These are phyloP conservation scores for Paramormyrops hopkinsi DNA, from an alignment of 2,797 vertebrate species.

Conservation along the genomic window DNA sequence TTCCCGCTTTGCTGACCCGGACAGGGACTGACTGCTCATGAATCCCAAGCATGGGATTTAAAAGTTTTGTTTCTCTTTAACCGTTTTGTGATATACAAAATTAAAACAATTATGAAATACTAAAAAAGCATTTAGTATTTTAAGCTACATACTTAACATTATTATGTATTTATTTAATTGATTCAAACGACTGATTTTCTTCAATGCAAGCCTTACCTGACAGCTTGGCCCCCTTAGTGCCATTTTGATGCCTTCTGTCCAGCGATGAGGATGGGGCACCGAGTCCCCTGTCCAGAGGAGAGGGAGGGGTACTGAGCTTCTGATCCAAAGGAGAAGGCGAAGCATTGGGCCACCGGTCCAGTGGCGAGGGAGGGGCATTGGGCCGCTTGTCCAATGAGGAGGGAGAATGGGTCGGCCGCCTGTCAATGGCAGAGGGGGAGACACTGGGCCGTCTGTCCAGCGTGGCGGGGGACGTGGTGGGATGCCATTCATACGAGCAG, in stretches of 20 bases:
- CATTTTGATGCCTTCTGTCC: constrained; percentile 88
- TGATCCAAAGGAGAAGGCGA: constrained; percentile 38
- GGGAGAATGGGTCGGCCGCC: not conserved
- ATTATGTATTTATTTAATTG: not conserved
- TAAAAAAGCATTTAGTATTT: not conserved
- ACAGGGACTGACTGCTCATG: not conserved
- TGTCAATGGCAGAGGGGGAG: constrained; percentile 7
- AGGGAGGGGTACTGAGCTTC: constrained; percentile 32
- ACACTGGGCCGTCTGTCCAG: constrained; percentile 2
- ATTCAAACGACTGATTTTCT: not conserved
- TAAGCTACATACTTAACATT: not conserved
- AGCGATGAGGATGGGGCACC: constrained; percentile 42
- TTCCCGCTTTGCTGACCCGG: not conserved
- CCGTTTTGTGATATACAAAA: not conserved
- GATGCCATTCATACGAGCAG: not conserved
- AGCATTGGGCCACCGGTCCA: constrained; percentile 29
- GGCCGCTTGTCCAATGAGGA: constrained; percentile 28
- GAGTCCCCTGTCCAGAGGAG: constrained; percentile 49
- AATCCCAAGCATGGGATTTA: not conserved
- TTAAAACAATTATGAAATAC: not conserved
- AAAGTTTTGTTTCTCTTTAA: not conserved
- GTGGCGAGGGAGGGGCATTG: constrained; percentile 38
- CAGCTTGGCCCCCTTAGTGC: constrained; percentile 79
- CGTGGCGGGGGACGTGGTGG: not conserved
- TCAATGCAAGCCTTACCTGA: constrained; percentile 68